Evolutionary conservation across 2,888 invertebrate species (phyloP), one percentile per base, ranked within the genome.

Genomic region (Hydroisotoma schaefferi): DNA sequence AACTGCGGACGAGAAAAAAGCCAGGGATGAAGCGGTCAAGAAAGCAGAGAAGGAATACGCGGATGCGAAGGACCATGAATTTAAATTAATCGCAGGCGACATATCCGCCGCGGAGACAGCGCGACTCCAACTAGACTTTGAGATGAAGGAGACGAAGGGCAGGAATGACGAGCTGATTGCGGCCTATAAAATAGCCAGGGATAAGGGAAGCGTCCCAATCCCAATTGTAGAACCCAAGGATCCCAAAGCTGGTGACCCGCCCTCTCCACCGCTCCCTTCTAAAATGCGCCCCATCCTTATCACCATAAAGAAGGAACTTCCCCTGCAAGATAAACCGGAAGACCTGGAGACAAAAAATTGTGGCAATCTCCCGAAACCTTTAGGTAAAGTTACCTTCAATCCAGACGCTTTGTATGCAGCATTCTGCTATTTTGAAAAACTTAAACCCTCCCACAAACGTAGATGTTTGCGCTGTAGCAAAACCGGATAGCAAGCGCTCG

Each of bases 91-190:
- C n/a, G n/a, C n/a, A n/a, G n/a, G n/a, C n/a, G n/a, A n/a, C 12
- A 59, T 63, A 8, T 55, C 63, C 8, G 47, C 46, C 18, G 48
- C 37, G 4, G 63, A 63, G 37, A 44, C 55, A 1, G 8, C 53
- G 2, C 8, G 15, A 4, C 28, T 56, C 3, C 28, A 38, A 43
- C 55, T 40, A 20, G 46, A 47, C 3, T 20, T 56, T 2, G 51
- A 37, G 18, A 47, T 44, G 18, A 18, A 28, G 2, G 12, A 47
- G 12, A 6, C 53, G 2, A 46, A 25, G 26, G 55, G 40, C n/a
- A n/a, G 43, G 1, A 6, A 43, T 22, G 33, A 33, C 1, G 63
- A 58, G 1, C 43, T 63, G 18, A 29, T 46, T 22, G 40, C 10
- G 12, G 63, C 59, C 12, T 46, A 23, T 22, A 25, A 5, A 15